Evolutionary conservation across 2,113 vertebrate genomes (phyloP).

Genomic region (Scytalopus superciliaris): DNA sequence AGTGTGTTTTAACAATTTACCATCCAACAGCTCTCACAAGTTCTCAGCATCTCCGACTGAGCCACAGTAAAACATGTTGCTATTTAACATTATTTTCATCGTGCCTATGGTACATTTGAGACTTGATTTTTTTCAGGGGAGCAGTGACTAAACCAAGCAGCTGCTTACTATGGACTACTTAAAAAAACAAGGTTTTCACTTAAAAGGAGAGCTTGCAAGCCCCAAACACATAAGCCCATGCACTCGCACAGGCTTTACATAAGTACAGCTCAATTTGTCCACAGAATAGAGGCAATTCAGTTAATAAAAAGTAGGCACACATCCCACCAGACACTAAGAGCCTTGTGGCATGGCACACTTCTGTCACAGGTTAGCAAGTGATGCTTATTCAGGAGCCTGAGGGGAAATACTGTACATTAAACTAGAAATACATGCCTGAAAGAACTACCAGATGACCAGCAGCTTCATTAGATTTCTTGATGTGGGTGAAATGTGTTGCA

Average conservation of each 20-base stretch:
- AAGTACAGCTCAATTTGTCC: background rate
- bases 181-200: background rate
- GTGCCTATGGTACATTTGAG: background rate
- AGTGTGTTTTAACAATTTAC: slow-evolving; percentile 3
- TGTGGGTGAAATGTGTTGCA: background rate
- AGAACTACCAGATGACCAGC: background rate
- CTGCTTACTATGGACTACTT: background rate
- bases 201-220: background rate
- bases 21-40: background rate
- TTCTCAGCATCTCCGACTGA: background rate
- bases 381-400: background rate
- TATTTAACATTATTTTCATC: background rate
- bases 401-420: background rate
- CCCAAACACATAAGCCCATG: background rate
- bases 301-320: background rate
- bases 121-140: background rate
- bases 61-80: background rate
- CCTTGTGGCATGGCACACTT: background rate
- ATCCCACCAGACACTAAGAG: background rate
- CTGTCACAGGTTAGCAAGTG: background rate
- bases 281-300: background rate
- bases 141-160: background rate
- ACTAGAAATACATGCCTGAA: background rate
- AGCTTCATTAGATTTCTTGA: background rate
- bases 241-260: background rate